Evolutionary conservation across 2,113 vertebrate genomes (phyloP).

Genomic region (Nettapus auritus): DNA sequence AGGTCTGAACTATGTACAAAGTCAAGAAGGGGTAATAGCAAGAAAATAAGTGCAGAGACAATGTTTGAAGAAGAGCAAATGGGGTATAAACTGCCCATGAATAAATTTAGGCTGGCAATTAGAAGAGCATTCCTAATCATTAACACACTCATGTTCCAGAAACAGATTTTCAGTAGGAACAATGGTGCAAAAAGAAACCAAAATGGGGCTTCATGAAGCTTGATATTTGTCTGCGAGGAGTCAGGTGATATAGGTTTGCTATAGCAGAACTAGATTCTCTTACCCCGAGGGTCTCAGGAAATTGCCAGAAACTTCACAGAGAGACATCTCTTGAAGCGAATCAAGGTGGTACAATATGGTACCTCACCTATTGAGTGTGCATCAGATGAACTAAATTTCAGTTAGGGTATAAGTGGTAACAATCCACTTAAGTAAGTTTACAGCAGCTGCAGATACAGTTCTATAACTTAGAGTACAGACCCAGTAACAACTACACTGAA

Average conservation of each 20-base stretch:
- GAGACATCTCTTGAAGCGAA: background rate
- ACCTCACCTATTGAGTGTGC: accelerated
- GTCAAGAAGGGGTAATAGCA: background rate
- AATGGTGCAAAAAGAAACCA: background rate
- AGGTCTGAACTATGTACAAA: background rate
- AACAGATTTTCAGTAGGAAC: background rate
- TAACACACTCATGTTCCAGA: background rate
- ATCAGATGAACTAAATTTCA: background rate
- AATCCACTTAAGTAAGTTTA: background rate
- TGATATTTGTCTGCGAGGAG: background rate
- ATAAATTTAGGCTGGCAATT: constrained; percentile 44
- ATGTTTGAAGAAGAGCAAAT: background rate
- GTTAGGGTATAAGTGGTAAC: background rate
- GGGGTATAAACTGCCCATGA: constrained; percentile 3
- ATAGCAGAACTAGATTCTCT: background rate
- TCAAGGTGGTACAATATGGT: background rate
- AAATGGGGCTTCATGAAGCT: background rate
- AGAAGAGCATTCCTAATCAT: background rate
- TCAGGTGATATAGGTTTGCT: background rate
- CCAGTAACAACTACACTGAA: background rate
- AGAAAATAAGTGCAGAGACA: background rate
- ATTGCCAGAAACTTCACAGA: background rate
- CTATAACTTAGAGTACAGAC: background rate
- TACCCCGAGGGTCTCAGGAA: background rate
- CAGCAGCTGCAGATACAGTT: background rate